Evolutionary conservation across 2,797 vertebrate species (phyloP).

Genomic region (Neosalanx taihuensis): DNA sequence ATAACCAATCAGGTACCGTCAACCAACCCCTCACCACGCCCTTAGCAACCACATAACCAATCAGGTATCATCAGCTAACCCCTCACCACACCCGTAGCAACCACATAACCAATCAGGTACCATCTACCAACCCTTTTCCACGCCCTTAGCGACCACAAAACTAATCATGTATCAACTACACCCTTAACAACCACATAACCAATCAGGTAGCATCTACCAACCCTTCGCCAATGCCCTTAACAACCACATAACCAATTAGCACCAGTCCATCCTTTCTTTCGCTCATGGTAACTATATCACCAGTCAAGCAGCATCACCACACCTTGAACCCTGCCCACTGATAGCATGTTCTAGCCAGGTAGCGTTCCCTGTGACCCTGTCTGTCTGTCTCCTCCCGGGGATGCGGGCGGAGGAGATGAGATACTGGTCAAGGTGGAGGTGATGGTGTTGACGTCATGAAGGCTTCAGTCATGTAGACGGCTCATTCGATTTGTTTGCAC

Average conservation of each 20-base stretch:
- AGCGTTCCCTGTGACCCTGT: too few species aligned
- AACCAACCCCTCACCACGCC: too few species aligned
- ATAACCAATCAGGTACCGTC: not conserved
- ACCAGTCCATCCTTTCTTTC: too few species aligned
- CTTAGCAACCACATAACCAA: not conserved
- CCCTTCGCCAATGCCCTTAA: not conserved
- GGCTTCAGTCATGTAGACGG: not conserved
- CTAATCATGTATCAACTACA: not conserved
- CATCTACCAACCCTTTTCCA: too few species aligned
- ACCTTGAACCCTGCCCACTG: not conserved
- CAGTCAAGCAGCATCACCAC: not conserved
- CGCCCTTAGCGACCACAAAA: not conserved
- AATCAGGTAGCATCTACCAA: not conserved
- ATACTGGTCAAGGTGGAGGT: too few species aligned
- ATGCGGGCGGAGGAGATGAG: too few species aligned
- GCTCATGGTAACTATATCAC: not conserved
- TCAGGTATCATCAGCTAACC: not conserved
- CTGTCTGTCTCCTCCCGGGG: too few species aligned
- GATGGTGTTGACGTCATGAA: too few species aligned
- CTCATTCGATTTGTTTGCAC: conserved; percentile 18
- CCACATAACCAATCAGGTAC: conserved; percentile 1
- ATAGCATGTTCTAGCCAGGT: not conserved
- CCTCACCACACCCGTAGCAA: not conserved
- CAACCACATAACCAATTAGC: not conserved
- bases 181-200: not conserved